These are phyloP conservation scores for Trichoplusia ni DNA, from an alignment of 1,140 invertebrate genomes.

Conservation along the genomic window DNA sequence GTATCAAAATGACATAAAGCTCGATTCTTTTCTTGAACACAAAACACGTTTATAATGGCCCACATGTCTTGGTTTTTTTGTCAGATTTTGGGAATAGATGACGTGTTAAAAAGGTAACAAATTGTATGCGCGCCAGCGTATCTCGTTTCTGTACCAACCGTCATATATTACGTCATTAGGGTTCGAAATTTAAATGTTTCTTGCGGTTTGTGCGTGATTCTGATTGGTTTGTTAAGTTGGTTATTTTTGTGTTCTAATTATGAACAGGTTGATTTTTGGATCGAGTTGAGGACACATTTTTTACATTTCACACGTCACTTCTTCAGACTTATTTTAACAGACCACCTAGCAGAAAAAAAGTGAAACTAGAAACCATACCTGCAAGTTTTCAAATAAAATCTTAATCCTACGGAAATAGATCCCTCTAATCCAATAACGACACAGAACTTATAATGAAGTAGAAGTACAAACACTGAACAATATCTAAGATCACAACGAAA, in stretches of 20 bases:
- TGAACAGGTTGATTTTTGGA: constrained; percentile 17
- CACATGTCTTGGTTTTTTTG: constrained; percentile 67
- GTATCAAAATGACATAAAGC: constrained; percentile 80
- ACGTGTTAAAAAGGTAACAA: constrained; percentile 79
- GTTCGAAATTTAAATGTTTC: constrained; percentile 61
- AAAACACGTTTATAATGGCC: constrained; percentile 71
- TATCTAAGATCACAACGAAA: constrained; percentile 10
- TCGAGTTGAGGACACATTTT: too few species aligned
- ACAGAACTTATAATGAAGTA: not conserved
- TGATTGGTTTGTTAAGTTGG: constrained; percentile 39
- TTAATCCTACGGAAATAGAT: too few species aligned
- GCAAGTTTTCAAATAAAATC: too few species aligned
- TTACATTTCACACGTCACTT: too few species aligned
- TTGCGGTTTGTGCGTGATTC: constrained; percentile 52
- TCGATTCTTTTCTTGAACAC: constrained; percentile 66
- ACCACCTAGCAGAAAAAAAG: too few species aligned
- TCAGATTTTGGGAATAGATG: constrained; percentile 70
- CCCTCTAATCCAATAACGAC: too few species aligned
- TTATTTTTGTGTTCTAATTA: constrained; percentile 38
- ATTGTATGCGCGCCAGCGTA: constrained; percentile 48
- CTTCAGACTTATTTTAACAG: too few species aligned
- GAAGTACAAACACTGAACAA: constrained; percentile 4
- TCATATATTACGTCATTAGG: constrained; percentile 55
- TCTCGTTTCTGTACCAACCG: constrained; percentile 57
- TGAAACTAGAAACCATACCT: too few species aligned